These are phyloP conservation scores for Melinaea marsaeus DNA, from an alignment of 2,888 invertebrate genomes.

Conservation along the genomic window DNA sequence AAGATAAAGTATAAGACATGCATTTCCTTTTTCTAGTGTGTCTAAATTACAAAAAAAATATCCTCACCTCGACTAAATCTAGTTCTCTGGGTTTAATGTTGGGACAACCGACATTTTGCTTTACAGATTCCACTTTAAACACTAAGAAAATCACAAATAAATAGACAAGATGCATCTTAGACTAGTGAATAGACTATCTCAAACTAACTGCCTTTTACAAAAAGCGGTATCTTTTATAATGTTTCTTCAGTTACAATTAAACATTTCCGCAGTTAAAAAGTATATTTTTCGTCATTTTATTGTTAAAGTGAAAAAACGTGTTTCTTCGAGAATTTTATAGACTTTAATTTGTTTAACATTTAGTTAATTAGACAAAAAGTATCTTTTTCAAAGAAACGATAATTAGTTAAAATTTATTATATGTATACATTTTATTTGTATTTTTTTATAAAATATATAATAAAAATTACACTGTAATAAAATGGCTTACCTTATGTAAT, in stretches of 20 bases:
- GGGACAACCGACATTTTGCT: constrained; percentile 58
- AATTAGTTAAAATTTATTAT: no score
- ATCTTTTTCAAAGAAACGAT: not conserved
- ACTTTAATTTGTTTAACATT: not conserved
- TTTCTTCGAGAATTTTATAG: not conserved
- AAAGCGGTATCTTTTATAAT: constrained; percentile 50
- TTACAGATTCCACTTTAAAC: constrained; percentile 45
- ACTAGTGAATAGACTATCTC: constrained; percentile 12
- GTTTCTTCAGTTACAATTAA: constrained; percentile 41
- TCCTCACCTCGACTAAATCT: constrained; percentile 66
- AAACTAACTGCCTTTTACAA: constrained; percentile 49
- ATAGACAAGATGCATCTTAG: constrained; percentile 48
- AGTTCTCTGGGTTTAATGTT: constrained; percentile 54
- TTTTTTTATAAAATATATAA: no score
- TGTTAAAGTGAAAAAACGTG: not conserved
- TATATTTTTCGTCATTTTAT: constrained; percentile 10
- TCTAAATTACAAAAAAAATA: not conserved
- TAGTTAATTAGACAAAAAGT: not conserved
- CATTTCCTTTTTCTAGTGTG: not conserved
- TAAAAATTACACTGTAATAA: no score
- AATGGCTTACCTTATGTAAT: no score
- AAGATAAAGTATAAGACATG: no score
- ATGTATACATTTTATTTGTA: no score
- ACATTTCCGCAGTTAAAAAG: constrained; percentile 35
- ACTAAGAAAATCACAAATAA: constrained; percentile 44